Evolutionary conservation across 2,888 invertebrate genomes (phyloP).

Genomic region (Mythimna lalbum): DNA sequence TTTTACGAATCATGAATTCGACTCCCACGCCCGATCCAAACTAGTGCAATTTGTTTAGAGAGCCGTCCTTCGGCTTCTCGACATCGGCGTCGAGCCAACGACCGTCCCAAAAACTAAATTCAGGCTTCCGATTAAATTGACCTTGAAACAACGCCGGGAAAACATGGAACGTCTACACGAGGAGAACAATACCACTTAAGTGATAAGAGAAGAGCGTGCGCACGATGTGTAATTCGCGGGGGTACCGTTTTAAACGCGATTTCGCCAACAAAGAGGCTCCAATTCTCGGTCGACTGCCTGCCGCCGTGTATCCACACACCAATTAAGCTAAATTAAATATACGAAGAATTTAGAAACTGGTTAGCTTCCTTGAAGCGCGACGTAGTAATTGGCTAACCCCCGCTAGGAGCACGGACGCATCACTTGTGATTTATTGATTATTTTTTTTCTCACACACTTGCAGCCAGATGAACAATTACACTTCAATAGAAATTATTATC

Average conservation of each 20-base stretch:
- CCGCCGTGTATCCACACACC: conserved; percentile 86
- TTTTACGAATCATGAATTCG: conserved; percentile 62
- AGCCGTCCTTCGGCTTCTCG: conserved; percentile 35
- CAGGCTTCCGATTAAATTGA: conserved; percentile 45
- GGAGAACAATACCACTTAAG: conserved; percentile 68
- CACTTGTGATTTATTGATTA: conserved; percentile 85
- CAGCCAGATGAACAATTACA: conserved; percentile 72
- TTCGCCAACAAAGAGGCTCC: conserved; percentile 86
- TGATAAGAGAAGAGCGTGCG: conserved; percentile 72
- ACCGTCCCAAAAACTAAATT: conserved; percentile 41
- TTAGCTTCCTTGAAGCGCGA: conserved; percentile 90
- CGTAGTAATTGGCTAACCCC: conserved; percentile 88
- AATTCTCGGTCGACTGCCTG: conserved; percentile 88
- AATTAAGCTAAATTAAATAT: conserved; percentile 90
- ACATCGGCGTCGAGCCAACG: conserved; percentile 41
- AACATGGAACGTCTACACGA: conserved; percentile 44
- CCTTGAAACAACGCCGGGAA: conserved; percentile 47
- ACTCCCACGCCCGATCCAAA: conserved; percentile 49
- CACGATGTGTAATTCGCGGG: conserved; percentile 74
- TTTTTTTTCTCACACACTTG: conserved; percentile 71
- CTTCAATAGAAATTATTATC: conserved; percentile 69
- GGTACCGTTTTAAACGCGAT: conserved; percentile 84
- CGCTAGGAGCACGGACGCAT: conserved; percentile 85
- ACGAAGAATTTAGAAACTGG: conserved; percentile 91
- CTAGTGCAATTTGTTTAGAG: conserved; percentile 60